These are phyloP conservation scores for Tangara arthus DNA, from an alignment of 2,797 vertebrate genomes.

Conservation along the genomic window DNA sequence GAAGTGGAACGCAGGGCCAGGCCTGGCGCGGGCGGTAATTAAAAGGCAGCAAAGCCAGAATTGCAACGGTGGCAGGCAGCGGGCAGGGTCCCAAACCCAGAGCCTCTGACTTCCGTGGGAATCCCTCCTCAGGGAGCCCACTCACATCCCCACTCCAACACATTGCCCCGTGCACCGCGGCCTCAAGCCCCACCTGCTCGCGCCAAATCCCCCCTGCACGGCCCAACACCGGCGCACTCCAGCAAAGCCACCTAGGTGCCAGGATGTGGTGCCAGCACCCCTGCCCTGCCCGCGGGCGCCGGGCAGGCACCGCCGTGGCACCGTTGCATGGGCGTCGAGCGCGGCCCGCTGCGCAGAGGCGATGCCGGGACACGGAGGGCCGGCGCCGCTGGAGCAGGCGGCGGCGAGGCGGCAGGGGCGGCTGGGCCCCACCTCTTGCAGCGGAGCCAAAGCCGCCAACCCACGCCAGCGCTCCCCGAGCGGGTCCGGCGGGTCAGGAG, in stretches of 20 bases:
- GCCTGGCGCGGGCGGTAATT: conserved; percentile 38
- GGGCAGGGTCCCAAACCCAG: not conserved
- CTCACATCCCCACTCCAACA: accelerated
- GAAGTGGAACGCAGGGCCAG: conserved; percentile 10
- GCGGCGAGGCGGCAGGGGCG: not conserved
- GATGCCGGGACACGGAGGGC: not conserved
- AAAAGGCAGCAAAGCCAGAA: conserved; percentile 13
- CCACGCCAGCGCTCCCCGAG: not conserved
- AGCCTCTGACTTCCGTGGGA: not conserved
- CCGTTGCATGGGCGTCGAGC: conserved; percentile 27
- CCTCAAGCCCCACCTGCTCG: accelerated
- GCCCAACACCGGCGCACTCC: not conserved
- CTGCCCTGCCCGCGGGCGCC: not conserved
- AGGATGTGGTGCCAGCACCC: not conserved
- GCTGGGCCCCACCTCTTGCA: not conserved
- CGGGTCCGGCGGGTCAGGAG: conserved; percentile 10
- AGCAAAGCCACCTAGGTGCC: not conserved
- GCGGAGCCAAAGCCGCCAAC: not conserved
- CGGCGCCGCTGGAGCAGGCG: conserved; percentile 24
- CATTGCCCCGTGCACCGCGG: accelerated
- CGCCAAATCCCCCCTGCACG: accelerated
- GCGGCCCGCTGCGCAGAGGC: not conserved
- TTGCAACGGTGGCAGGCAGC: not conserved
- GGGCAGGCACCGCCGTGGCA: not conserved
- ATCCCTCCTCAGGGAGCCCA: not conserved